These are phyloP conservation scores for Heliconius ethilla DNA, from an alignment of 2,888 invertebrate genomes.

Conservation along the genomic window DNA sequence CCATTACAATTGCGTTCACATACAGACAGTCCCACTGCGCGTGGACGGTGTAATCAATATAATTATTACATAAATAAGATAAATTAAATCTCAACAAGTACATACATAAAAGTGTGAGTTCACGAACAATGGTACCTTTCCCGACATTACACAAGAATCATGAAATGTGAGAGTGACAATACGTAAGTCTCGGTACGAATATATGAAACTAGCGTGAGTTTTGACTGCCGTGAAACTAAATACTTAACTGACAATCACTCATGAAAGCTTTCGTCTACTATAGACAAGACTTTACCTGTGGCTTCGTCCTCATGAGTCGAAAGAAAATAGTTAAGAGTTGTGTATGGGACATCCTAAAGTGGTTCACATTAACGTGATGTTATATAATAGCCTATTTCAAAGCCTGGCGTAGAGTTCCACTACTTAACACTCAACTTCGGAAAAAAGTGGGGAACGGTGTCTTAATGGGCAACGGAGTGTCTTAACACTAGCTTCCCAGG, in stretches of 20 bases:
- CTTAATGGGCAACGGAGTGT: not conserved
- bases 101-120: slow-evolving; percentile 8
- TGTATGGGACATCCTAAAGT: not conserved
- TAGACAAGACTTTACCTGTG: not conserved
- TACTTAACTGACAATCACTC: not conserved
- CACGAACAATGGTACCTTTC: slow-evolving; percentile 36
- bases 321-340: not conserved
- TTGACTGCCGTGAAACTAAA: slow-evolving; percentile 8
- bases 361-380: not conserved
- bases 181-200: slow-evolving; percentile 6
- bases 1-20: not conserved
- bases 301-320: not conserved
- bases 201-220: slow-evolving; percentile 23
- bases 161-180: slow-evolving; percentile 32
- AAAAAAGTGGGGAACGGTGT: not conserved
- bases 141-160: slow-evolving; percentile 32
- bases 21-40: not conserved
- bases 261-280: not conserved
- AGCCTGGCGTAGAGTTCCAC: not conserved
- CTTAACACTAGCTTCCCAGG: not conserved
- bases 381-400: not conserved
- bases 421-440: not conserved
- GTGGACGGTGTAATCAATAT: not conserved
- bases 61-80: slow-evolving; percentile 30
- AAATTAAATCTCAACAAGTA: slow-evolving; percentile 13